These are phyloP conservation scores for Herpetotheres cachinnans DNA, from an alignment of 2,113 vertebrate genomes.

Conservation along the genomic window DNA sequence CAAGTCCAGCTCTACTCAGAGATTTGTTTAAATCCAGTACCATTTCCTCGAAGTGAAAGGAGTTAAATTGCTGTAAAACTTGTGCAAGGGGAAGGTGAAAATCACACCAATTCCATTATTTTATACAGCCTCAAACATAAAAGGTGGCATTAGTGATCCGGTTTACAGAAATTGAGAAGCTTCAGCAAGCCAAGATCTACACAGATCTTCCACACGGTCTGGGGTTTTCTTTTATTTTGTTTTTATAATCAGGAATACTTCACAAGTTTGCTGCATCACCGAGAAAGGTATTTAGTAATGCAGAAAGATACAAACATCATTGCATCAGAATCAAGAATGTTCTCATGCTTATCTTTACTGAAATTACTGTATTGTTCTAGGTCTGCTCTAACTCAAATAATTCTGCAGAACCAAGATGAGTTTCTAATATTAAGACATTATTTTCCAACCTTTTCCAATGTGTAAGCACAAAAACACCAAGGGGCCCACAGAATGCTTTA, in stretches of 20 bases:
- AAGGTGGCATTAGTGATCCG: not conserved
- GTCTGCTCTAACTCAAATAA: not conserved
- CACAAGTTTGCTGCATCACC: not conserved
- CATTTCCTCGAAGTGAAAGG: not conserved
- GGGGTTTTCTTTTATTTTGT: not conserved
- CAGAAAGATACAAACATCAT: not conserved
- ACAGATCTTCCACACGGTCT: not conserved
- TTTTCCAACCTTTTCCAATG: not conserved
- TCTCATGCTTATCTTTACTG: not conserved
- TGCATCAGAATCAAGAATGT: not conserved
- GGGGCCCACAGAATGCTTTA: not conserved
- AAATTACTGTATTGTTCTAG: not conserved
- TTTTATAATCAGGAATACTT: not conserved
- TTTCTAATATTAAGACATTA: not conserved
- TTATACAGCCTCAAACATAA: not conserved
- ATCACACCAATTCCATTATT: not conserved
- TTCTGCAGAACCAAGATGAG: not conserved
- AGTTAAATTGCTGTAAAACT: not conserved
- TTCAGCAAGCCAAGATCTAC: not conserved
- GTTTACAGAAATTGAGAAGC: not conserved
- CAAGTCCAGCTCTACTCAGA: not conserved
- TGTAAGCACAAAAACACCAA: not conserved
- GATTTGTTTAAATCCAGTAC: not conserved
- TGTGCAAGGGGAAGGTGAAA: not conserved
- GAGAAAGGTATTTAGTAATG: not conserved